These are phyloP conservation scores for Malurus splendens DNA, from an alignment of 2,797 vertebrate genomes.

Conservation along the genomic window DNA sequence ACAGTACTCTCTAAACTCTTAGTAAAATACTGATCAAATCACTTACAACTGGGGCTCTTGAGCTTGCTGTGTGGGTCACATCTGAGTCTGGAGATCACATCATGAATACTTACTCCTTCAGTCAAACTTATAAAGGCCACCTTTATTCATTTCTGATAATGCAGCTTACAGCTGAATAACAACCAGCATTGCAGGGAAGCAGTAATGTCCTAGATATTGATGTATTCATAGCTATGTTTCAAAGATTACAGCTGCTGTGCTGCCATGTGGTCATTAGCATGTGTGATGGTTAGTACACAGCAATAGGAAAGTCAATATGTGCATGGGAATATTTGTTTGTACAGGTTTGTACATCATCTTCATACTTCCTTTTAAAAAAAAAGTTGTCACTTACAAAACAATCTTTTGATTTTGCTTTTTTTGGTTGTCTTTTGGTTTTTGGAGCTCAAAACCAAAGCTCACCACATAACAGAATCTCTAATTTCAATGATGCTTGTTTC, in stretches of 20 bases:
- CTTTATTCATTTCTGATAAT: background rate
- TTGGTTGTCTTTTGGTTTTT: background rate
- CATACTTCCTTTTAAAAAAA: background rate
- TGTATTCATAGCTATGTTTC: background rate
- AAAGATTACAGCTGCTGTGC: background rate
- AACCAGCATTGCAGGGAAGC: background rate
- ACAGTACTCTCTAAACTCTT: background rate
- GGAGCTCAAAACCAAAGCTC: background rate
- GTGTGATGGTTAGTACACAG: background rate
- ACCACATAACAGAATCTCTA: background rate
- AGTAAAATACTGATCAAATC: background rate
- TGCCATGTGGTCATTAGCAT: rapidly evolving
- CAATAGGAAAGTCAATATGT: background rate
- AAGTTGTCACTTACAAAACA: background rate
- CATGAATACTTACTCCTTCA: background rate
- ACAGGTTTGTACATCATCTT: background rate
- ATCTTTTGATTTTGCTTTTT: background rate
- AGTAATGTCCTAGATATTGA: background rate
- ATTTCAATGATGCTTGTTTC: background rate
- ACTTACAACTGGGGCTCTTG: background rate
- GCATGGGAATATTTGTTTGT: background rate
- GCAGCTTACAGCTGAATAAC: background rate
- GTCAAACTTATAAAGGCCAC: background rate
- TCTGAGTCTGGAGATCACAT: background rate
- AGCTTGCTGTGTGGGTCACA: background rate